Conservation (phyloP, 2,888 invertebrate species). For the Heliconius hortense region DNA sequence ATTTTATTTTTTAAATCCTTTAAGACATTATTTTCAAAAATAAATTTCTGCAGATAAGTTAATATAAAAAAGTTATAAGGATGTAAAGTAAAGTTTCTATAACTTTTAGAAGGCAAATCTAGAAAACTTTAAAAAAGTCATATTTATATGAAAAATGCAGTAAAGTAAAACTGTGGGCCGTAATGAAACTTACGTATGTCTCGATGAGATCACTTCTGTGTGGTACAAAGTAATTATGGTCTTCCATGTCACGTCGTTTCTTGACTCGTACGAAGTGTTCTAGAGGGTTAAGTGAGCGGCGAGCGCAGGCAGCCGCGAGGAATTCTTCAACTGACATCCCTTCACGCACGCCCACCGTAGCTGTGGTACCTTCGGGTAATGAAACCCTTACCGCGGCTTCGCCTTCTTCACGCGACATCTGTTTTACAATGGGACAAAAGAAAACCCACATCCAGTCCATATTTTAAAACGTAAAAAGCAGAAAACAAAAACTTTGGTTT, state of each 20-base stretch:
- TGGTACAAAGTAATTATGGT: slow-evolving; percentile 97
- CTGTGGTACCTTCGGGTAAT: slow-evolving; percentile 91
- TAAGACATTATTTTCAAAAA: background rate
- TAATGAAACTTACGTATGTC: slow-evolving; percentile 90
- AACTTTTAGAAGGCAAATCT: background rate
- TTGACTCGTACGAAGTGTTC: slow-evolving; percentile 98
- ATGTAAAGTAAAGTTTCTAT: too few species aligned
- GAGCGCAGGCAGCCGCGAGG: slow-evolving; percentile 94
- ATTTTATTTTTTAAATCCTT: background rate
- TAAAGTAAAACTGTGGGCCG: background rate
- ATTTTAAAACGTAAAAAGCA: slow-evolving; percentile 32
- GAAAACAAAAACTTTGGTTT: slow-evolving; percentile 29
- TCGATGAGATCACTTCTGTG: slow-evolving; percentile 97
- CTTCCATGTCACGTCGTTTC: slow-evolving; percentile 96
- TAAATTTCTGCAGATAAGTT: background rate
- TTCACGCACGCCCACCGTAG: slow-evolving; percentile 93
- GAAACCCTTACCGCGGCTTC: slow-evolving; percentile 95
- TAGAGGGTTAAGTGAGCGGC: slow-evolving; percentile 95
- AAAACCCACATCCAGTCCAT: slow-evolving; percentile 31
- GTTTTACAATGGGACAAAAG: slow-evolving; percentile 47
- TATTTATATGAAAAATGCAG: background rate
- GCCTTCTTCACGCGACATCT: slow-evolving; percentile 93
- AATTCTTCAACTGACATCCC: slow-evolving; percentile 98
- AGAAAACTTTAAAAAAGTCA: background rate
- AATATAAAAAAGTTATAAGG: too few species aligned